phyloP scores from a whole-genome alignment of 2,113 vertebrate genomes.

The Regulus satrapa region DNA sequence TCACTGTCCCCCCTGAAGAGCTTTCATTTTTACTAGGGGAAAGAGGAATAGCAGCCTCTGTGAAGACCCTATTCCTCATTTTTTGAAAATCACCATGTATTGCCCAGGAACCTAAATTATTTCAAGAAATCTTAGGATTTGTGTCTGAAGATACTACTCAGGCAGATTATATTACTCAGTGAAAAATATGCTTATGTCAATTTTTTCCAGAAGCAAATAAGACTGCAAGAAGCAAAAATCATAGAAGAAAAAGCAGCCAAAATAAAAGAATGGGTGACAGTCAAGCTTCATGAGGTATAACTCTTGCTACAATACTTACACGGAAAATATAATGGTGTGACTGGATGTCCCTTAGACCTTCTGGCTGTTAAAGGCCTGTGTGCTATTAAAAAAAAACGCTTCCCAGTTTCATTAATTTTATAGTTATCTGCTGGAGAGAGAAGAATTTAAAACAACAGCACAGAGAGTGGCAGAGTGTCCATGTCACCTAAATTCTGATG shows the following conservation, averaged over 20 bases:
- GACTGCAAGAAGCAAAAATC: constrained; percentile 91
- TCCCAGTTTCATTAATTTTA: neutral
- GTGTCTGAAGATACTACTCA: neutral
- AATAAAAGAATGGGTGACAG: constrained; percentile 98
- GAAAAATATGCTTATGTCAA: constrained; percentile 1
- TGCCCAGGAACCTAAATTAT: neutral
- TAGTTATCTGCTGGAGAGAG: neutral
- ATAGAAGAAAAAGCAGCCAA: constrained; percentile 98
- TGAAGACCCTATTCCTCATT: neutral
- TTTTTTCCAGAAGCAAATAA: constrained; percentile 86
- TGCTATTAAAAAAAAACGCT: neutral
- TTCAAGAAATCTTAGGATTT: neutral
- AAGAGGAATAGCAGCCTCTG: neutral
- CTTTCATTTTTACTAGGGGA: neutral
- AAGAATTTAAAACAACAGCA: neutral
- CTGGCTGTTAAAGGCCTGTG: neutral
- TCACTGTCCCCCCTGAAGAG: neutral
- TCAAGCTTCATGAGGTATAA: constrained; percentile 91
- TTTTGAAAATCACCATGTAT: neutral
- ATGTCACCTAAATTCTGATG: neutral
- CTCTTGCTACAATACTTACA: neutral
- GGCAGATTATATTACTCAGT: neutral
- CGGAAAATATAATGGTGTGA: neutral
- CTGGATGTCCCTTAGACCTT: neutral
- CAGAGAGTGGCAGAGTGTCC: neutral